Conservation (phyloP, 92 coral and sea anemone species). For the Chrysogorgia sp. region DNA sequence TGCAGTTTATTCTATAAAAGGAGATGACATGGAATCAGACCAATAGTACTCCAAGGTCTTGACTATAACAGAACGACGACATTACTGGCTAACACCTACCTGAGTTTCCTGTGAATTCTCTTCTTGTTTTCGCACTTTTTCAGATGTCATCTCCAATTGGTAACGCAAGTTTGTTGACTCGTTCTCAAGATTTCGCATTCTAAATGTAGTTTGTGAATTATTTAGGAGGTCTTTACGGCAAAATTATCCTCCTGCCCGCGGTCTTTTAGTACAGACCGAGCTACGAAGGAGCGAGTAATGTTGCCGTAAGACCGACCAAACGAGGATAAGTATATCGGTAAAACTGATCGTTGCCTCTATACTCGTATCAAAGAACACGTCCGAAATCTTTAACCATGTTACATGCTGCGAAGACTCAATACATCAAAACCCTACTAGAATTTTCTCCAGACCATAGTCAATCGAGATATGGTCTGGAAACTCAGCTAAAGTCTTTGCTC, state of each 20-base stretch:
- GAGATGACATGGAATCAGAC: neutral
- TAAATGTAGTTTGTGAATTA: neutral
- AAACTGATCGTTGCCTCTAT: too few relatives aligned
- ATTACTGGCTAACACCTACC: slow-evolving; percentile 51
- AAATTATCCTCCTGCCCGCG: too few relatives aligned
- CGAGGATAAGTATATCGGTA: too few relatives aligned
- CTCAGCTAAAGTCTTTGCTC: too few relatives aligned
- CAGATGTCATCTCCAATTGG: slow-evolving; percentile 73
- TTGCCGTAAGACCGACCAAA: too few relatives aligned
- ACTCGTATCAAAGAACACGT: too few relatives aligned
- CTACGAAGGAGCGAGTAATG: neutral
- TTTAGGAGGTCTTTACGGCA: neutral
- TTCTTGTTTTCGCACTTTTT: slow-evolving; percentile 73
- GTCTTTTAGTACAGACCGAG: too few relatives aligned
- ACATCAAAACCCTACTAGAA: too few relatives aligned
- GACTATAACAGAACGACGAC: neutral
- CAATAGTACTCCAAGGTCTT: neutral
- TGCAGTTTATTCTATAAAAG: slow-evolving; percentile 73
- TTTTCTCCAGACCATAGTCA: too few relatives aligned
- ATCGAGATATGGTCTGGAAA: too few relatives aligned
- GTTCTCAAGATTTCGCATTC: slow-evolving; percentile 54
- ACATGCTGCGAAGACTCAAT: too few relatives aligned
- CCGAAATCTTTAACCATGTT: too few relatives aligned
- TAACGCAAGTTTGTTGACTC: slow-evolving; percentile 69
- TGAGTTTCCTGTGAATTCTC: slow-evolving; percentile 71